These are phyloP conservation scores for Orestias chungarensis DNA, from an alignment of 2,797 vertebrate species.

Conservation along the genomic window DNA sequence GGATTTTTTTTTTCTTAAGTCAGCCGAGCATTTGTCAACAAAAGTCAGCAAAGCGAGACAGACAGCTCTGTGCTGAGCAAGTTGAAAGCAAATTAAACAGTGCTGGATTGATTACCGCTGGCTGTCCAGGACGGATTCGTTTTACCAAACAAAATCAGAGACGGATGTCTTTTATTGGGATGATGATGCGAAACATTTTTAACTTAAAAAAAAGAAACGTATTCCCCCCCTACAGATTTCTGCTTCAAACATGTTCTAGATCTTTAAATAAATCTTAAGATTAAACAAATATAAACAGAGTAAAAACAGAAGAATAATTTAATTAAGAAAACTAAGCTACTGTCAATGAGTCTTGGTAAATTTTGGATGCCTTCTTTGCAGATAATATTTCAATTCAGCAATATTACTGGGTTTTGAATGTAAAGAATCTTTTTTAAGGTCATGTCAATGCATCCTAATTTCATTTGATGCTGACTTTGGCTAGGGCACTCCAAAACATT, in stretches of 20 bases:
- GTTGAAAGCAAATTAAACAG: slow-evolving; percentile 72
- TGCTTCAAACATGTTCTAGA: not conserved
- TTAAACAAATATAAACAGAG: not conserved
- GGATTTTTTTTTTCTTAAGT: slow-evolving; percentile 74
- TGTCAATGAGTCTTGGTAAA: not conserved
- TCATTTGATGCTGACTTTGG: not conserved
- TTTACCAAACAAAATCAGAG: slow-evolving; percentile 70
- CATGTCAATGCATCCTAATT: not conserved
- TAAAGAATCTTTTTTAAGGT: not conserved
- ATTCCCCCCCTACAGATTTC: not conserved
- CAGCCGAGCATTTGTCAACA: slow-evolving; percentile 79
- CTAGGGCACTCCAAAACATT: not conserved
- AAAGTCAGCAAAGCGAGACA: slow-evolving; percentile 73
- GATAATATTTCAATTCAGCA: not conserved
- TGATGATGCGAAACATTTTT: slow-evolving; percentile 55
- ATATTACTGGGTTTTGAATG: not conserved
- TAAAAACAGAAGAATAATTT: not conserved
- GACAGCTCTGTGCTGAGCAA: slow-evolving; percentile 62
- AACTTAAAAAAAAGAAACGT: slow-evolving; percentile 4
- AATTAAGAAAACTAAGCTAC: not conserved
- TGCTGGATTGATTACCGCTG: slow-evolving; percentile 63
- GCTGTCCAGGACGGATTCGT: slow-evolving; percentile 65
- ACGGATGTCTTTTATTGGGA: slow-evolving; percentile 62
- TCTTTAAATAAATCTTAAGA: not conserved
- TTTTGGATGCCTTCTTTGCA: not conserved